Evolutionary conservation across 2,797 vertebrate species (phyloP), one percentile per base, ranked within the genome.

Genomic region (Anguilla anguilla): DNA sequence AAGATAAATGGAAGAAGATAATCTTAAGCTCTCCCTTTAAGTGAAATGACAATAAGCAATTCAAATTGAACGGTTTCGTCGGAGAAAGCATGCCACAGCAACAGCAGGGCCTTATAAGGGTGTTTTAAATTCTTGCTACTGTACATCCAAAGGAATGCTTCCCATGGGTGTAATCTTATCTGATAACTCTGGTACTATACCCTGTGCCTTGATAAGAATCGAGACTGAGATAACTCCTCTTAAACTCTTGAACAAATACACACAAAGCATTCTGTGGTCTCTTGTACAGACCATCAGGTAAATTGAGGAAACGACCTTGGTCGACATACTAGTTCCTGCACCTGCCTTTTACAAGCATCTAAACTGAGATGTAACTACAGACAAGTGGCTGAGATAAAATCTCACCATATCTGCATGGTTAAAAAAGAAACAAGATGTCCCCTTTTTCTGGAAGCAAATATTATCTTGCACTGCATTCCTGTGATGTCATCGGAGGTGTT

Each of bases 281-380:
- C 10, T 15, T 39, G 72, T 35, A 39, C 72, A 39, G 49, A 57
- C 51, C 83, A 81, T 88, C 19, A 61, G 88, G 84, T 87, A 88
- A 88, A 85, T 89, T 91, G 86, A 92, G 89, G 90, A 81, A 91
- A 89, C 86, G 84, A 87, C 88, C 87, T 87, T 85, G 91, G 87
- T 87, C 81, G 64, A 84, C 77, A 87, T 87, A 86, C 88, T 90
- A 35, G 51, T 88, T 83, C 88, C 84, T 90, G 86, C 83, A 25
- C 51, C 90, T 83, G 88, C 83, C 59, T 57, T 90, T 89, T 86
- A 86, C 89, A 86, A 91, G 91, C 74, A 86, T 35, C 19, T 89
- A 89, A 90, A 88, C 35, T 13, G 15, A 79, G 69, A 31, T 7
- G 17, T 15, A 72, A 72, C 11, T 72, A 91, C 74, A 85, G 31